phyloP scores from a whole-genome alignment of 1,140 invertebrate genomes.

The Cheumatopsyche charites region DNA sequence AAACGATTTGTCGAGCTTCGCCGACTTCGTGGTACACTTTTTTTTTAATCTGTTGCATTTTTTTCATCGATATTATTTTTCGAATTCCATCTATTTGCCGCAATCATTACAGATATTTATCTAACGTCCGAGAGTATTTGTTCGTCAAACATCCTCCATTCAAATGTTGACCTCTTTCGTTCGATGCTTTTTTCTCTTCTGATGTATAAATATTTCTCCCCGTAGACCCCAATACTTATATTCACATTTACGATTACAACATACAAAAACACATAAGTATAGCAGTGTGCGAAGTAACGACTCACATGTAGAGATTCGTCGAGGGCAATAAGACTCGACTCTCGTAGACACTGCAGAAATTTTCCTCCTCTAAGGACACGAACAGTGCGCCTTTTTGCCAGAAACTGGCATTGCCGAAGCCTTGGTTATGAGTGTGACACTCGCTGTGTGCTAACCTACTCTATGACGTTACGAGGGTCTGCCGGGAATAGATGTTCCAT shows the following conservation, averaged over 20 bases:
- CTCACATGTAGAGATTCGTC: conserved; percentile 11
- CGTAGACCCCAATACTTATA: not conserved
- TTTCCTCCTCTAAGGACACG: not conserved
- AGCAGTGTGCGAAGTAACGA: not conserved
- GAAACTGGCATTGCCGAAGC: not conserved
- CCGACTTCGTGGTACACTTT: not conserved
- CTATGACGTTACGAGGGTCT: conserved; percentile 37
- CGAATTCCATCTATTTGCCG: conserved; percentile 2
- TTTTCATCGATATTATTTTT: conserved; percentile 4
- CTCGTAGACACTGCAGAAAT: not conserved
- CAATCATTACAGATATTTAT: conserved; percentile 10
- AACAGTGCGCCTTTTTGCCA: not conserved
- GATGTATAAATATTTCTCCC: not conserved
- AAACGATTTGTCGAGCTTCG: conserved; percentile 6
- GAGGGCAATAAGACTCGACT: not conserved
- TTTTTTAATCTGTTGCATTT: conserved; percentile 5
- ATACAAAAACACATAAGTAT: not conserved
- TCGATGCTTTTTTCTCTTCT: not conserved
- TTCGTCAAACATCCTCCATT: conserved; percentile 9
- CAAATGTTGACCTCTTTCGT: not conserved
- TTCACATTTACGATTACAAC: too few relatives aligned
- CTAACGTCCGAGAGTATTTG: not conserved
- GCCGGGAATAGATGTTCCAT: conserved; percentile 38
- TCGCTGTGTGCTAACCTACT: conserved; percentile 16
- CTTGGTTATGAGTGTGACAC: conserved; percentile 20